These are phyloP conservation scores for Enteromius treurensis DNA, from an alignment of 2,797 vertebrate species.

Conservation along the genomic window DNA sequence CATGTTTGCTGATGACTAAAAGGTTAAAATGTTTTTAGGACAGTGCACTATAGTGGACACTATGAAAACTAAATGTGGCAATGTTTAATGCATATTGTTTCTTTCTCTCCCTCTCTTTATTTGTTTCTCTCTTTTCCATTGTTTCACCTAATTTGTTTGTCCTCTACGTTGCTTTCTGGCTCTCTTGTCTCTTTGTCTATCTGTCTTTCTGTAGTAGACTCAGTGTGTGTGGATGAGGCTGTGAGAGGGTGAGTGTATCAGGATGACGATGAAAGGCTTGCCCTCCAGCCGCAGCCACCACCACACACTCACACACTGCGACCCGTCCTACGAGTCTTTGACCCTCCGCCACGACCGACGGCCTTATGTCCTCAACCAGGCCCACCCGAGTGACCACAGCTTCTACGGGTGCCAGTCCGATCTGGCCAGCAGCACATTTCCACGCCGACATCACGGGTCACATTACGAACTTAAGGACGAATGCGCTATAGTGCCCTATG, in stretches of 20 bases:
- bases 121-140: slow-evolving; percentile 15
- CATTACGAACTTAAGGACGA: slow-evolving; percentile 90
- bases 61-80: background rate
- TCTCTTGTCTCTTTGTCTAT: slow-evolving; percentile 8
- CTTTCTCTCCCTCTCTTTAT: slow-evolving; percentile 28
- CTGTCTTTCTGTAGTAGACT: slow-evolving; percentile 42
- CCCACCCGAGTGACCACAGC: slow-evolving; percentile 81
- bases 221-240: slow-evolving; percentile 78
- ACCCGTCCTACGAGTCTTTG: slow-evolving; percentile 87
- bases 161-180: background rate
- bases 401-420: slow-evolving; percentile 91
- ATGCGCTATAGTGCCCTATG: slow-evolving; percentile 83
- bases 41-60: background rate
- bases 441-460: slow-evolving; percentile 89
- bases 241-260: slow-evolving; percentile 41
- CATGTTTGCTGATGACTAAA: background rate
- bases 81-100: slow-evolving; percentile 3
- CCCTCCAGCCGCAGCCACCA: slow-evolving; percentile 90
- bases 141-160: slow-evolving; percentile 3
- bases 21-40: background rate
- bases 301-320: slow-evolving; percentile 83
- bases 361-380: slow-evolving; percentile 86
- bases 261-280: slow-evolving; percentile 90
- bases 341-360: slow-evolving; percentile 84
- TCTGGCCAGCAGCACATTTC: slow-evolving; percentile 93